These are phyloP conservation scores for Sericinus montela DNA, from an alignment of 2,888 invertebrate species.

Conservation along the genomic window DNA sequence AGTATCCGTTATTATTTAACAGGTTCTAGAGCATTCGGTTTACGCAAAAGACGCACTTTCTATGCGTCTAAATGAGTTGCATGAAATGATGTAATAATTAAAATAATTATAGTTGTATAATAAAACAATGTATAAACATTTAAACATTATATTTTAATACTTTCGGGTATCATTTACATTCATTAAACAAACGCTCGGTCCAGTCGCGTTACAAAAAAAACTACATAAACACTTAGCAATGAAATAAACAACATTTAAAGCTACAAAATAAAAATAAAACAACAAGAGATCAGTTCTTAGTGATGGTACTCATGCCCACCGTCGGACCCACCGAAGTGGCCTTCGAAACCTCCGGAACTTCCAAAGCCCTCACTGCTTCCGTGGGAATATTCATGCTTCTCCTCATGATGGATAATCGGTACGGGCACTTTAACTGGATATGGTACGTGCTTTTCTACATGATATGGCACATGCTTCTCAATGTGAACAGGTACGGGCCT, in stretches of 20 bases:
- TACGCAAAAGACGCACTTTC: too few species aligned
- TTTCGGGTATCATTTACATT: slow-evolving; percentile 64
- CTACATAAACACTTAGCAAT: slow-evolving; percentile 47
- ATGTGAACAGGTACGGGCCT: slow-evolving; percentile 81
- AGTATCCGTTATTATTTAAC: neutral
- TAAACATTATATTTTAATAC: slow-evolving; percentile 66
- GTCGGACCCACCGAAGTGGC: slow-evolving; percentile 29
- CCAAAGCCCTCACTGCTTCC: slow-evolving; percentile 24
- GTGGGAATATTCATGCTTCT: slow-evolving; percentile 35
- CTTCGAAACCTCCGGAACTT: slow-evolving; percentile 19
- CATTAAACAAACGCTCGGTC: slow-evolving; percentile 36
- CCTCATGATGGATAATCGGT: slow-evolving; percentile 78
- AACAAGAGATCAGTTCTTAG: slow-evolving; percentile 72
- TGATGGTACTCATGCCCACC: slow-evolving; percentile 61
- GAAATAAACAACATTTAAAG: slow-evolving; percentile 74
- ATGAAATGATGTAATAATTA: too few species aligned
- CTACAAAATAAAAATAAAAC: slow-evolving; percentile 46
- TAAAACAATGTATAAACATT: slow-evolving; percentile 24
- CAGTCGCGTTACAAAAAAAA: slow-evolving; percentile 48
- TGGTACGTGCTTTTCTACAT: slow-evolving; percentile 83
- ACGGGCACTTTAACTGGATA: slow-evolving; percentile 85
- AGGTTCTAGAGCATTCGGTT: neutral
- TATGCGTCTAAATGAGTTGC: too few species aligned
- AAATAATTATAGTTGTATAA: neutral
- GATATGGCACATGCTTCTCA: slow-evolving; percentile 84